Evolutionary conservation across 2,797 vertebrate genomes (phyloP).

Genomic region (Gymnoscopelus microlampas): DNA sequence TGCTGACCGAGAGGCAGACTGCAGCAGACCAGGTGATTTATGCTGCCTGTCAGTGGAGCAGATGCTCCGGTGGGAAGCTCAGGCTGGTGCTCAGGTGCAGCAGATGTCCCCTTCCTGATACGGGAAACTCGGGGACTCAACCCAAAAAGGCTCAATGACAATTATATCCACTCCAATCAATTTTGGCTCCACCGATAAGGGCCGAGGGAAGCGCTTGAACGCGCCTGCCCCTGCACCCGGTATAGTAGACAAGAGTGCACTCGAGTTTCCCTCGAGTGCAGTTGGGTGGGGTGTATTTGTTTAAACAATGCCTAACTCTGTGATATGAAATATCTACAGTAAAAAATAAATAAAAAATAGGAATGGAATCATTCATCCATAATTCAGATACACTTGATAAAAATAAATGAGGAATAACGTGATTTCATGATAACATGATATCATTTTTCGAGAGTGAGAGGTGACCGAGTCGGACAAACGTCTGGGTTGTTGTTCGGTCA

Average conservation of each 20-base stretch:
- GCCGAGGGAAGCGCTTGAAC: background rate
- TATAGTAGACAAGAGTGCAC: slow-evolving; percentile 11
- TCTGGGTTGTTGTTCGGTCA: slow-evolving; percentile 67
- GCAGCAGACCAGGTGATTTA: slow-evolving; percentile 59
- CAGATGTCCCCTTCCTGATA: slow-evolving; percentile 43
- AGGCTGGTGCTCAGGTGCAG: slow-evolving; percentile 33
- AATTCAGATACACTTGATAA: slow-evolving; percentile 75
- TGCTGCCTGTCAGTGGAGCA: slow-evolving; percentile 60
- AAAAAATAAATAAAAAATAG: slow-evolving; percentile 75
- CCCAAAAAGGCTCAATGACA: slow-evolving; percentile 39
- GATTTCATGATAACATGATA: slow-evolving; percentile 42
- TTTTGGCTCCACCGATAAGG: slow-evolving; percentile 6
- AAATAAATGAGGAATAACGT: slow-evolving; percentile 80
- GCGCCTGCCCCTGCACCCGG: background rate
- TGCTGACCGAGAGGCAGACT: slow-evolving; percentile 11
- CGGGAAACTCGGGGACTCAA: slow-evolving; percentile 24
- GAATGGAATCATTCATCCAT: slow-evolving; percentile 71
- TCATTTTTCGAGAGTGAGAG: slow-evolving; percentile 45
- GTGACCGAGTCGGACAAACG: slow-evolving; percentile 60
- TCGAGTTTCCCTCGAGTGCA: slow-evolving; percentile 5
- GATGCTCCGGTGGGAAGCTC: slow-evolving; percentile 51
- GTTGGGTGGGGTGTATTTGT: background rate
- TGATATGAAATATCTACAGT: too few species aligned
- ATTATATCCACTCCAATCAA: slow-evolving; percentile 43
- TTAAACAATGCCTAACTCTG: too few species aligned